These are phyloP conservation scores for Arrhopalites spinosus DNA, from an alignment of 2,888 invertebrate species.

Conservation along the genomic window DNA sequence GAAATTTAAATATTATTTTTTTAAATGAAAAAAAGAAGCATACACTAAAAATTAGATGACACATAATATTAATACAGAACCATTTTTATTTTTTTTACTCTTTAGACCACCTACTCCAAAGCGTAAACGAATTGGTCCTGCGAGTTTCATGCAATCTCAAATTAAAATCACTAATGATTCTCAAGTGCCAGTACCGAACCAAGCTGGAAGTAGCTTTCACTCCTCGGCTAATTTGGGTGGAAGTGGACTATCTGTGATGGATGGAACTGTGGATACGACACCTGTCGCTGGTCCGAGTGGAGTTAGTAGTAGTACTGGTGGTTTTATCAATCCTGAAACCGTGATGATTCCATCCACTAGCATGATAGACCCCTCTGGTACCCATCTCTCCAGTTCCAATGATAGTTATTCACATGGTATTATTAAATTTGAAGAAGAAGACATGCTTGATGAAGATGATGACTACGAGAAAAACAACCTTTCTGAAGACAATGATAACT, in stretches of 20 bases:
- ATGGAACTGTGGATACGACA: background rate
- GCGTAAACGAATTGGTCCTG: conserved; percentile 44
- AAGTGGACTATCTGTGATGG: conserved; percentile 10
- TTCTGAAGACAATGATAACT: conserved; percentile 53
- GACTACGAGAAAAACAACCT: conserved; percentile 46
- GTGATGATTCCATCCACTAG: conserved; percentile 24
- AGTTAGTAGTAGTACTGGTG: conserved; percentile 23
- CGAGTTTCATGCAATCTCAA: conserved; percentile 36
- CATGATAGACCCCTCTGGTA: conserved; percentile 15
- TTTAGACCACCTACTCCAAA: conserved; percentile 49
- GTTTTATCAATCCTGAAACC: conserved; percentile 37
- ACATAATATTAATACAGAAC: background rate
- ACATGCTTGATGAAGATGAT: conserved; percentile 40
- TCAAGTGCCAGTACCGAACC: conserved; percentile 12
- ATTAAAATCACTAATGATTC: conserved; percentile 12
- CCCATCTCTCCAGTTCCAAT: background rate
- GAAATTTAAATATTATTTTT: background rate
- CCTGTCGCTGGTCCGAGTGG: conserved; percentile 39
- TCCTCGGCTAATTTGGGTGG: background rate
- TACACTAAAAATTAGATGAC: background rate
- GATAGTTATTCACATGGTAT: conserved; percentile 31
- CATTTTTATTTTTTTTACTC: background rate
- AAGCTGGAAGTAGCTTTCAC: conserved; percentile 5
- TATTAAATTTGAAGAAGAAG: conserved; percentile 52
- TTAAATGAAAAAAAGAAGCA: background rate